Evolutionary conservation across 2,113 vertebrate genomes (phyloP).

Genomic region (Malurus melanocephalus): DNA sequence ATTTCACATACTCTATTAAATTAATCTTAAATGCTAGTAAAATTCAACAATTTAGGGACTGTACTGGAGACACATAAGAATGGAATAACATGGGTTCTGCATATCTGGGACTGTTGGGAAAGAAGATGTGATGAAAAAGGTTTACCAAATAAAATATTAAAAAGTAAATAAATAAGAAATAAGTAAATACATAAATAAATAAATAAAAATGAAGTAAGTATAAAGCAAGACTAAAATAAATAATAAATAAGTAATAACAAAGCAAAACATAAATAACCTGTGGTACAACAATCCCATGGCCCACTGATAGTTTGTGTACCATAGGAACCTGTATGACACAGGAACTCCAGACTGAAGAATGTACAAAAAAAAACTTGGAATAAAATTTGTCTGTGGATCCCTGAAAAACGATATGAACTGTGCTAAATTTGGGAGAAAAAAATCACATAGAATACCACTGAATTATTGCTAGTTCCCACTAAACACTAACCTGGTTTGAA

Average conservation of each 20-base stretch:
- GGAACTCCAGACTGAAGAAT: neutral
- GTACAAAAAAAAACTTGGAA: neutral
- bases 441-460: fast-evolving
- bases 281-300: neutral
- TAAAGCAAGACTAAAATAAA: neutral
- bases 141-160: neutral
- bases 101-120: neutral
- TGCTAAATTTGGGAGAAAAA: neutral
- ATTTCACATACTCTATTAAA: neutral
- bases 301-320: neutral
- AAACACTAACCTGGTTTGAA: neutral
- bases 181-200: neutral
- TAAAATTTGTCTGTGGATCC: neutral
- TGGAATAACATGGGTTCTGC: neutral
- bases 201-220: neutral
- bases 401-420: neutral
- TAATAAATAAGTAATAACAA: neutral
- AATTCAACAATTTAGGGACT: neutral
- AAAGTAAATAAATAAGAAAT: neutral
- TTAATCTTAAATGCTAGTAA: neutral
- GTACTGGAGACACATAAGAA: neutral
- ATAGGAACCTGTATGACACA: neutral
- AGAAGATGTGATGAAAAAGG: neutral
- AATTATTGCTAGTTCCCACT: neutral
- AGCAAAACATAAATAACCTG: neutral